Base-by-base conservation (phyloP, 2,797 vertebrate genomes). In the Limnodromus scolopaceus region DNA sequence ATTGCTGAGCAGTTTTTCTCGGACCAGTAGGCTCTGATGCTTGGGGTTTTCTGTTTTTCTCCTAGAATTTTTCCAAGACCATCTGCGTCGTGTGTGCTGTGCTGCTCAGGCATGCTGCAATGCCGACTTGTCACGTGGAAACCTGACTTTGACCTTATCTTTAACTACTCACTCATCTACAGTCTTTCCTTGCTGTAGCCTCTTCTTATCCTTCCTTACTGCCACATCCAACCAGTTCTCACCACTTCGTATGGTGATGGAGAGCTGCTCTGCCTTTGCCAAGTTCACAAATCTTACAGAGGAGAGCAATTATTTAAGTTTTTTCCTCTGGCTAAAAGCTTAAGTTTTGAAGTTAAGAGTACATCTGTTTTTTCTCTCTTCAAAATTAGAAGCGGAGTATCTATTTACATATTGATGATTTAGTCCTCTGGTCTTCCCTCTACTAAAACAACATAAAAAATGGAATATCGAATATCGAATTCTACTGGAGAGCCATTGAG, bases 201-300 rank as follows among this genome's bases (percentile, higher is more conserved):
- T 65, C 53, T 13, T 51, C 19, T 34, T 70, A 64, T 68, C 28
- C 10, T 74, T 92, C 30, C 16, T 79, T 68, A 11, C 46, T 74
- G 39, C 46, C 10, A 1, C 13, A 24, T 22, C 28, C 34, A 66
- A 1, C 4, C 17, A 5, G 4, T 38, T 84, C 43, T 86, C 12
- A 3, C 36, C 0, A 1, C 30, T 55, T 79, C 18, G 1, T 23
- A 3, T 11, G 24, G 23, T 0, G 0, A 3, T 30, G 53, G 30
- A 74, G 27, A 81, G 14, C 36, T 77, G 51, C 24, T 16, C 22
- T 83, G 19, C 45, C 24, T 85, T 75, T 9, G 41, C 64, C 85
- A 68, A 61, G 6, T 36, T 85, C 20, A 28, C n/a, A 55, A 3
- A 54, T 63, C 66, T 65, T 66, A 63, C 36, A 5, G 69, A 45